phyloP scores from a whole-genome alignment of 2,797 vertebrate species.

The Odontamblyopus lacepedii region DNA sequence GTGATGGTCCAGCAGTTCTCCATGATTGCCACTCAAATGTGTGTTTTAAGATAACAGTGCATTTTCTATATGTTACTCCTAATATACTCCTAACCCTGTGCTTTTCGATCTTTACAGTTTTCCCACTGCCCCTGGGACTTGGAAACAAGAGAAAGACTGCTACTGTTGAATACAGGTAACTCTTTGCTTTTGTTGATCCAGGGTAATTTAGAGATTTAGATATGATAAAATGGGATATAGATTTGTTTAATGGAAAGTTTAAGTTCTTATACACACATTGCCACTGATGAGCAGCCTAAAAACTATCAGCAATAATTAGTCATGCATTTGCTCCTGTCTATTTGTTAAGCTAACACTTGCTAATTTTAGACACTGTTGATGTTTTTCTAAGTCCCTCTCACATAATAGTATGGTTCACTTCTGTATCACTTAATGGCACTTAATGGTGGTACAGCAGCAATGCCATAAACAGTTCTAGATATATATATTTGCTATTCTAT shows the following conservation, averaged over 20 bases:
- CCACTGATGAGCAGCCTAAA: background rate
- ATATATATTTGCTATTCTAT: background rate
- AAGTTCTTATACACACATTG: background rate
- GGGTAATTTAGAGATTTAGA: conserved; percentile 59
- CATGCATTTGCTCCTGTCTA: background rate
- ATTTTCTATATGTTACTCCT: conserved; percentile 51
- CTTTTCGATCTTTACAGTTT: conserved; percentile 40
- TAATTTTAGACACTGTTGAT: background rate
- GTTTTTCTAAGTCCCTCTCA: background rate
- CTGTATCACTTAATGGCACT: background rate
- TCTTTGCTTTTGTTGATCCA: conserved; percentile 59
- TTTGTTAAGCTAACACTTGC: background rate
- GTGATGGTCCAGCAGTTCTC: conserved; percentile 79
- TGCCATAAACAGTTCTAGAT: too few relatives aligned
- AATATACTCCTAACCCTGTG: conserved; percentile 25
- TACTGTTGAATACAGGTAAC: conserved; percentile 52
- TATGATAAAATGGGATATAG: conserved; percentile 34
- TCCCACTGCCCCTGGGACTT: conserved; percentile 43
- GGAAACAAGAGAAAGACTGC: conserved; percentile 35
- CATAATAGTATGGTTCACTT: background rate
- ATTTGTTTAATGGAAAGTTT: conserved; percentile 13
- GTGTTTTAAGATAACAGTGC: conserved; percentile 48
- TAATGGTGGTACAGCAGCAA: too few relatives aligned
- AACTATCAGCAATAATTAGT: background rate
- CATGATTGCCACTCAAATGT: conserved; percentile 60